A percentile compares a stretch with the other conserved stretches of the same genome.
Evolutionary conservation across 2,888 invertebrate species (phyloP).

Genomic region (Pollenia angustigena): DNA sequence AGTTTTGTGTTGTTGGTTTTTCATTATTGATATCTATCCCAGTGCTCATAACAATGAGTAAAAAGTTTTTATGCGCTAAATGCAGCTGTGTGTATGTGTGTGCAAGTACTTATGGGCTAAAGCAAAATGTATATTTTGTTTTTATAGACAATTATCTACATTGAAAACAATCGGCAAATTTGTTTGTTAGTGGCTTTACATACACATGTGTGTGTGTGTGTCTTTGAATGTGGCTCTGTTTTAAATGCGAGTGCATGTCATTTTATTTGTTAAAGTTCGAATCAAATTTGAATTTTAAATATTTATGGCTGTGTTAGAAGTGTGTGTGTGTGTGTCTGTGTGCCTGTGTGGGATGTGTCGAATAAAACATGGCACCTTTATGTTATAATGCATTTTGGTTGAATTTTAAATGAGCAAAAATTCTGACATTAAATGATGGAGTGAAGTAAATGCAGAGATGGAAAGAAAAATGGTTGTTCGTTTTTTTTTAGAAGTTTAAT

Average conservation of each 20-base stretch:
- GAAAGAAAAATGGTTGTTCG: not conserved
- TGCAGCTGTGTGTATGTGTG: not conserved
- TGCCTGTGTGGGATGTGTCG: not conserved
- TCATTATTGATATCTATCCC: slow-evolving; percentile 17
- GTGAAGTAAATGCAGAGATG: not conserved
- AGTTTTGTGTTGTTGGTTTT: slow-evolving; percentile 11
- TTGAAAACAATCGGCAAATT: slow-evolving; percentile 53
- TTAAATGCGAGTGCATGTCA: not conserved
- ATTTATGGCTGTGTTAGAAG: not conserved
- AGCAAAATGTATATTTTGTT: not conserved
- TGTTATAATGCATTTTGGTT: not conserved
- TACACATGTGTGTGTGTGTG: not conserved
- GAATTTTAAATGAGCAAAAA: slow-evolving; percentile 8
- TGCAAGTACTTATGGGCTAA: not conserved
- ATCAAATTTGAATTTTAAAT: slow-evolving; percentile 5
- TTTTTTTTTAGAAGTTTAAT: no score
- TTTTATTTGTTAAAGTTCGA: slow-evolving; percentile 32
- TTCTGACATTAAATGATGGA: not conserved
- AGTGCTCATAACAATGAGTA: slow-evolving; percentile 1
- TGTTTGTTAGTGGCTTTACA: not conserved
- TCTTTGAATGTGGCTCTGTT: not conserved
- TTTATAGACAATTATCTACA: slow-evolving; percentile 56
- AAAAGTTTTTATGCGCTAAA: not conserved
- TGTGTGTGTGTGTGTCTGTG: not conserved
- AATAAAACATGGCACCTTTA: slow-evolving; percentile 7